These are phyloP conservation scores for Numenius arquata DNA, from an alignment of 2,113 vertebrate genomes.

Conservation along the genomic window DNA sequence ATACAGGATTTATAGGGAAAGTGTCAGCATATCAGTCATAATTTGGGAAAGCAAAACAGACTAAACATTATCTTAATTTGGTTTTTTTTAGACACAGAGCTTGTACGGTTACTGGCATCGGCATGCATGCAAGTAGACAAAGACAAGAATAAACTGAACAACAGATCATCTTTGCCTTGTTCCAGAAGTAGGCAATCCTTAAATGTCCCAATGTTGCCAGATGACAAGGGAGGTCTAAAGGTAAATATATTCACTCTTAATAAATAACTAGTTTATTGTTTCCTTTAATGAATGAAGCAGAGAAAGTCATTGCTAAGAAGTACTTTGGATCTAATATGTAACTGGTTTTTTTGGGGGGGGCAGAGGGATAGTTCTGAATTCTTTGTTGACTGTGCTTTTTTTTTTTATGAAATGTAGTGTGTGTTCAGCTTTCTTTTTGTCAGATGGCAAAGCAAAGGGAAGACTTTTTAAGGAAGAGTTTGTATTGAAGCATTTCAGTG, in stretches of 20 bases:
- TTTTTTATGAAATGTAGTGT: background rate
- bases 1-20: background rate
- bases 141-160: constrained; percentile 83
- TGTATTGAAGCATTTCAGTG: background rate
- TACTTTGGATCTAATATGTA: background rate
- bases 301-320: background rate
- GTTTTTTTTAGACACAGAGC: constrained; percentile 86
- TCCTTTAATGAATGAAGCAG: background rate
- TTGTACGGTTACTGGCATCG: constrained; percentile 91
- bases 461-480: background rate
- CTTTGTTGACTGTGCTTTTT: background rate
- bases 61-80: background rate
- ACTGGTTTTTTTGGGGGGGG: background rate
- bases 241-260: constrained; percentile 64
- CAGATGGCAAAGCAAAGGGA: background rate
- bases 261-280: background rate
- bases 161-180: constrained; percentile 64
- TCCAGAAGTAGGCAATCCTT: constrained; percentile 83
- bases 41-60: background rate
- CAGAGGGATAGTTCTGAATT: background rate
- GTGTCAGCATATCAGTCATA: background rate
- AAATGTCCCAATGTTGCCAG: constrained; percentile 81
- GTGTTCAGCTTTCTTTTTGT: background rate
- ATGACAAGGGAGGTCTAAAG: constrained; percentile 94
- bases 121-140: constrained; percentile 96